Percentiles rank a stretch among this genome's conserved stretches.
phyloP scores from a whole-genome alignment of 2,797 vertebrate genomes.

The Kryptopterus vitreolus region DNA sequence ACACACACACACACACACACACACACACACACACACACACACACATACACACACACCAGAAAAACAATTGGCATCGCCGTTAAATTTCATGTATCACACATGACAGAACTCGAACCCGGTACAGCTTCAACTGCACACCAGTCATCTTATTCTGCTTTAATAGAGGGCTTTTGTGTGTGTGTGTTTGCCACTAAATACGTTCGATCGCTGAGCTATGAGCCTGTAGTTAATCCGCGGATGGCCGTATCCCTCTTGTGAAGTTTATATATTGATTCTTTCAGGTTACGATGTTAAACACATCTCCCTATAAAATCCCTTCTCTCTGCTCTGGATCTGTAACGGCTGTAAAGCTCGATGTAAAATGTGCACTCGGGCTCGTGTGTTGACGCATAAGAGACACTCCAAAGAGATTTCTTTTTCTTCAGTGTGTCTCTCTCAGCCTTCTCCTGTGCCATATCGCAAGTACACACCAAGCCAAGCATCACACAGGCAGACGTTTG shows the following conservation, averaged over 20 bases:
- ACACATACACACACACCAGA: background rate
- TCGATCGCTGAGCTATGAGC: constrained; percentile 4
- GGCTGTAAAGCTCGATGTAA: background rate
- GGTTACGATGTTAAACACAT: no score
- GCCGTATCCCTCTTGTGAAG: background rate
- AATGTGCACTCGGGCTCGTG: background rate
- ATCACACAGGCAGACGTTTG: constrained; percentile 10
- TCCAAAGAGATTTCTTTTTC: background rate
- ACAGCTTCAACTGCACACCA: constrained; percentile 18
- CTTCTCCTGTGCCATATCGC: background rate
- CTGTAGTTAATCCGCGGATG: background rate
- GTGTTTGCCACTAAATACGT: background rate
- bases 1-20: background rate
- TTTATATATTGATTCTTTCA: constrained; percentile 9
- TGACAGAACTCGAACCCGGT: background rate
- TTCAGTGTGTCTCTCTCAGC: background rate
- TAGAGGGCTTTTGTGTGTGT: constrained; percentile 19
- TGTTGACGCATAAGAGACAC: background rate
- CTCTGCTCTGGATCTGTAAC: background rate
- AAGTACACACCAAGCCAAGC: constrained; percentile 26
- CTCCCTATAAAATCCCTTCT: background rate
- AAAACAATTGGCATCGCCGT: background rate
- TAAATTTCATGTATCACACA: background rate
- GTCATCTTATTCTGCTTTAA: constrained; percentile 3
- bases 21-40: constrained; percentile 17